A percentile compares a stretch with the other conserved stretches of the same genome.
phyloP scores from a whole-genome alignment of 2,888 invertebrate species.

The Cynaeus angustus region DNA sequence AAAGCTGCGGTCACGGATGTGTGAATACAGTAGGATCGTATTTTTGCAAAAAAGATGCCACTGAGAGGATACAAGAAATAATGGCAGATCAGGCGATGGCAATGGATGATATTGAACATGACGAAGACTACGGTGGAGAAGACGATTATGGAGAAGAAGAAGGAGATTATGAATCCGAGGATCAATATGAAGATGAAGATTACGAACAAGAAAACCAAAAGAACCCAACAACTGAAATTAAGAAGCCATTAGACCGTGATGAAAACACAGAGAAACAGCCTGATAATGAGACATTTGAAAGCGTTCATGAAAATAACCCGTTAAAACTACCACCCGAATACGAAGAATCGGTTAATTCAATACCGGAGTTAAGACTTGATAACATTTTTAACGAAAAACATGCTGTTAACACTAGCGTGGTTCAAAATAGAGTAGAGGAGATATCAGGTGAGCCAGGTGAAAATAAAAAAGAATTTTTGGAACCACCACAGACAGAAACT shows the following conservation, averaged over 20 bases:
- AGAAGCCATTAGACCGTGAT: not conserved
- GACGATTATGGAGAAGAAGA: constrained; percentile 45
- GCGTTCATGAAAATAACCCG: constrained; percentile 7
- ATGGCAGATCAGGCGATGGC: constrained; percentile 55
- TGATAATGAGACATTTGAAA: not conserved
- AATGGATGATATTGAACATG: constrained; percentile 49
- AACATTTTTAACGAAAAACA: constrained; percentile 3
- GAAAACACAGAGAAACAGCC: not conserved
- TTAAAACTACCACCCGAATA: constrained; percentile 3
- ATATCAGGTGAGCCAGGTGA: not conserved
- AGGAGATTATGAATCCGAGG: constrained; percentile 26
- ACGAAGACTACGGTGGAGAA: constrained; percentile 45
- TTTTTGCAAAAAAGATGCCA: constrained; percentile 65
- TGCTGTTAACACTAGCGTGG: constrained; percentile 4
- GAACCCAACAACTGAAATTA: constrained; percentile 12
- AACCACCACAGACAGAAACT: too few species aligned
- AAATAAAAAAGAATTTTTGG: too few species aligned
- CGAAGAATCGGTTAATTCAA: constrained; percentile 1
- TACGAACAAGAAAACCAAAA: constrained; percentile 32
- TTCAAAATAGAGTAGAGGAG: constrained; percentile 15
- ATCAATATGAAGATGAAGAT: constrained; percentile 24
- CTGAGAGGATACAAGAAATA: constrained; percentile 12
- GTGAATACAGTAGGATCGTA: constrained; percentile 79
- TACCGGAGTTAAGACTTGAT: constrained; percentile 16
- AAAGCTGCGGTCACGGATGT: constrained; percentile 73